Evolutionary conservation across 2,888 invertebrate species (phyloP).

Genomic region (Melieria crassipennis): DNA sequence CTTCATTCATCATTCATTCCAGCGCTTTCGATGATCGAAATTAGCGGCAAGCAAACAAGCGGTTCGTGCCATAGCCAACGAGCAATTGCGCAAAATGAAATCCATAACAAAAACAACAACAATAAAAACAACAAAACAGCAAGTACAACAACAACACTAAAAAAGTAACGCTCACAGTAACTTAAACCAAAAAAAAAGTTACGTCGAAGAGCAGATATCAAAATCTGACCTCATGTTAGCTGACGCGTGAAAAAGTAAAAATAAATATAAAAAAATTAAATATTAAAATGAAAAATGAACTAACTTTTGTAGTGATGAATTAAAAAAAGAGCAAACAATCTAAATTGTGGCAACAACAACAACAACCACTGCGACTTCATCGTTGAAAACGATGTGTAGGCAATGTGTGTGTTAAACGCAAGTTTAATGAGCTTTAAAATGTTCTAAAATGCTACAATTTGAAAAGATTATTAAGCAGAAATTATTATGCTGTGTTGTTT

Average conservation of each 20-base stretch:
- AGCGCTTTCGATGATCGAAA: constrained; percentile 41
- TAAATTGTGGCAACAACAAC: too few relatives aligned
- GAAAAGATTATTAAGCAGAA: constrained; percentile 22
- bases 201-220: not conserved
- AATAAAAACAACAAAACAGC: not conserved
- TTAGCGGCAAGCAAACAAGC: constrained; percentile 38
- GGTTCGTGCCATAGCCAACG: constrained; percentile 19
- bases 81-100: not conserved
- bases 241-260: too few relatives aligned
- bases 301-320: too few relatives aligned
- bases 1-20: constrained; percentile 32
- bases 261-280: too few relatives aligned
- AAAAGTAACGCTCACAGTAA: too few relatives aligned
- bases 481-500: not conserved
- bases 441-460: constrained; percentile 17
- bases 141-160: not conserved
- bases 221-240: not conserved
- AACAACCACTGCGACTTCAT: too few relatives aligned
- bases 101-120: not conserved
- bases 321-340: too few relatives aligned
- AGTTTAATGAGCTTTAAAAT: constrained; percentile 20
- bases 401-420: constrained; percentile 1
- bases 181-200: too few relatives aligned
- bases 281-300: too few relatives aligned
- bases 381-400: too few relatives aligned